Base-by-base conservation (phyloP, 2,113 vertebrate species). In the Protobothrops mucrosquamatus region DNA sequence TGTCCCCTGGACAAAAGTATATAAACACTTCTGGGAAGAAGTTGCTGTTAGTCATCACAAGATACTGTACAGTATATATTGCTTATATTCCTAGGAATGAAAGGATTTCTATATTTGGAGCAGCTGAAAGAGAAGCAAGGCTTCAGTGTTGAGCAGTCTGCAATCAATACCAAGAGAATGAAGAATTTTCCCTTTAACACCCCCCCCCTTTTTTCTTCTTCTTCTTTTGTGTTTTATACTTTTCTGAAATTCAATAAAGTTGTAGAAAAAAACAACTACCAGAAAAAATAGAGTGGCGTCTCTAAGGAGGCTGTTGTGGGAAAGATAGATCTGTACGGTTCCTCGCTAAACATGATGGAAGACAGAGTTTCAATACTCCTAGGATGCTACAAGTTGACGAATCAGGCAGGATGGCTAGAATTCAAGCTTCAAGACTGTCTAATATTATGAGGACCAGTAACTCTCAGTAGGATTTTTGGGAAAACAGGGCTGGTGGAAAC, bases 1-100 rank as follows among this genome's bases (percentile, higher is more conserved):
- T 93, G 91, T 89, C 92, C 94, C 4, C 55, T 94, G 95, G 87
- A 92, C 87, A 90, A 9, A 87, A 88, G n/a, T 95, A 95, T 87
- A 57, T 92, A 64, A 86, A 89, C 55, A 95, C 91, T 29, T 54
- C 48, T 52, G 87, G 87, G 54, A 10, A 48, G 55, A 86, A 93
- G n/a, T 29, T 52, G 6, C 86, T 52, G 26, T n/a, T 87, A 59
- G 26, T 12, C 48, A 95, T 93, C 3, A 43, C n/a, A 89, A 39
- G n/a, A 56, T 24, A 39, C 39, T 39, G 39, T 39, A 39, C 39
- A 39, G 39, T 39, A 88, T 88, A 55, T 52, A n/a, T 39, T 24
- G 43, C 3, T 86, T 86, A 26, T 26, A 86, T 6, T 51, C 46
- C 34, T 26, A 34, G 55, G 24, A 89, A 34, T 59, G 22, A 59